These are phyloP conservation scores for Marisa cornuarietis DNA, from an alignment of 1,140 invertebrate species.

Conservation along the genomic window DNA sequence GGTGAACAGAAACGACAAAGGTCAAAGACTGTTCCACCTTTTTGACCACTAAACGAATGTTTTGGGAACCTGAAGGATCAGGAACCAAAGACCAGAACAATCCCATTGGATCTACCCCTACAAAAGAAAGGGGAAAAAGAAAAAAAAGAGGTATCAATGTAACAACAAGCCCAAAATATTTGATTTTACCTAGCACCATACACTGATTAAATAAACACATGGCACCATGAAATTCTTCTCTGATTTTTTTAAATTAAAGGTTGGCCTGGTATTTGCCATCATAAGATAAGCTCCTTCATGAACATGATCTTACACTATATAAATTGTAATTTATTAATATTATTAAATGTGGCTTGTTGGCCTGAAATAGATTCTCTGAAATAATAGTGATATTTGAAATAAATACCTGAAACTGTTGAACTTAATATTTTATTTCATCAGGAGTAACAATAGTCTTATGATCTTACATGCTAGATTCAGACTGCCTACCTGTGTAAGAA, in stretches of 20 bases:
- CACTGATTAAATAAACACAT: not conserved
- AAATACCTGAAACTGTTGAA: no score
- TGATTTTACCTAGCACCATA: not conserved
- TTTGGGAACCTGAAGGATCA: not conserved
- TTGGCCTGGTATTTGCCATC: not conserved
- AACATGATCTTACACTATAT: no score
- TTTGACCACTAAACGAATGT: slow-evolving; percentile 9
- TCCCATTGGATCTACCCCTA: slow-evolving; percentile 15
- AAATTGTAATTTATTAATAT: no score
- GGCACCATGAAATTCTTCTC: not conserved
- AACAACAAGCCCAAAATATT: not conserved
- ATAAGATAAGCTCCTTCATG: no score
- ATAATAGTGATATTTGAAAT: no score
- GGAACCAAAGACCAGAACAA: slow-evolving; percentile 14
- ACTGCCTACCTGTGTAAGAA: slow-evolving; percentile 24
- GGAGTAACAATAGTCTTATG: no score
- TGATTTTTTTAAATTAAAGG: not conserved
- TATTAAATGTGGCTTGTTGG: no score
- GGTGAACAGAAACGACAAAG: not conserved
- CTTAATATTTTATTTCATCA: no score
- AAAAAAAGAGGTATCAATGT: not conserved
- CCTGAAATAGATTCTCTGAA: no score
- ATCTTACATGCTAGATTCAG: no score
- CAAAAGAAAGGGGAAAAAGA: not conserved
- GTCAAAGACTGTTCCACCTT: not conserved